phyloP scores from a whole-genome alignment of 2,797 vertebrate species.

The Scolopax bukidnonensis region DNA sequence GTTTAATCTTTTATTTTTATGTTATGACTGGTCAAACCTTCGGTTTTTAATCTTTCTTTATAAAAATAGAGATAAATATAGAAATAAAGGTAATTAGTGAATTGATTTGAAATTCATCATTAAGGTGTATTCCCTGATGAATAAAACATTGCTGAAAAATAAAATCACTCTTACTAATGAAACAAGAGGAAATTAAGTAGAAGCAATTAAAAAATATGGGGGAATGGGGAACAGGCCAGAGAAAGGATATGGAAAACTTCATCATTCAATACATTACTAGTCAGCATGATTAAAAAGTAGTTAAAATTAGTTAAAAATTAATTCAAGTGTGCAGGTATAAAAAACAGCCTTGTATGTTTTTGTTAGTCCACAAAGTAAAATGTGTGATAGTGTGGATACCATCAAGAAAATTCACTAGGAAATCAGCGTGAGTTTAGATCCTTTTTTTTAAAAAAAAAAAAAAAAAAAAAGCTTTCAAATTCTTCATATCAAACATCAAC shows the following conservation, averaged over 20 bases:
- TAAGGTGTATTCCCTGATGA: neutral
- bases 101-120: neutral
- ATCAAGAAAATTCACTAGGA: neutral
- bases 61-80: neutral
- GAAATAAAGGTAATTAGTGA: neutral
- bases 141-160: conserved; percentile 19
- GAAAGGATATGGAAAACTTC: neutral
- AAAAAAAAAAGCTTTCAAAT: neutral
- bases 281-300: neutral
- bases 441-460: neutral
- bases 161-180: neutral
- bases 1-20: neutral
- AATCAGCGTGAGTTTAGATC: neutral
- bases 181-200: neutral
- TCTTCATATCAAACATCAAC: neutral
- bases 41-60: neutral
- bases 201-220: neutral
- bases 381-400: neutral
- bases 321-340: neutral
- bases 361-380: neutral
- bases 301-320: neutral
- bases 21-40: neutral
- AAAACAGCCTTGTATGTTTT: neutral
- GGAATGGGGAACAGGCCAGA: neutral
- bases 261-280: neutral